Base-by-base conservation (phyloP, 37 sponge, comb jelly and placozoan species). In the Aplysina aerophoba region DNA sequence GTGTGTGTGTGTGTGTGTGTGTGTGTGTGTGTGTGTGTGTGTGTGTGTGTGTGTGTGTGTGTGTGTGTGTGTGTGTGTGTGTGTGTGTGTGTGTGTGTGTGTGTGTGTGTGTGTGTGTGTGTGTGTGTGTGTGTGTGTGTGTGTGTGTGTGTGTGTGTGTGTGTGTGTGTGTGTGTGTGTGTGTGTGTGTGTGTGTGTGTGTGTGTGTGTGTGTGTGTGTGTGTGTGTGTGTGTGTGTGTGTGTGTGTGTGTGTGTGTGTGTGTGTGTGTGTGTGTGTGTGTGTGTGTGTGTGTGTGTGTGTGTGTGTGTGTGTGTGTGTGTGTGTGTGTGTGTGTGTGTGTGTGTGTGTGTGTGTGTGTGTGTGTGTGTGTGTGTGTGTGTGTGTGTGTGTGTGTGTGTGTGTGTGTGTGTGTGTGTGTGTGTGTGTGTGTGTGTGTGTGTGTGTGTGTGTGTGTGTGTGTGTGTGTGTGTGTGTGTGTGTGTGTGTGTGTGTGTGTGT, bases 21-120 rank as follows among this genome's bases (percentile, higher is more conserved):
- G 66, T 65, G 66, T 65, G 66, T 65, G 66, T 65, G 66, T 65
- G 66, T 65, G 66, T 65, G 66, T 65, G 66, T 65, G 66, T 65
- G 22, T 65, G 66, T 65, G 66, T 65, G 66, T 65, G 66, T 65
- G 22, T 16, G 22, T 65, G 13, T 65, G 66, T 65, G 66, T 65
- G 66, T 65, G 66, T 65, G 27, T 16, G 66, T 65, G 22, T 16
- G 66, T 65, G 22, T 65, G 66, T 65, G 66, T 65, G 66, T 65
- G 66, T 65, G 22, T 16, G 22, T 65, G 66, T 65, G 66, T 65
- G 66, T 65, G 66, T 65, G 66, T 65, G 66, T 65, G 66, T 65
- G 66, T 65, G 66, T 65, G 66, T 65, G 66, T 65, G 66, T 65
- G 66, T 65, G 66, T 65, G 66, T 65, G 66, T 65, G 66, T 65